These are phyloP conservation scores for Drosophila rellima DNA, from an alignment of 2,888 invertebrate species.

Conservation along the genomic window DNA sequence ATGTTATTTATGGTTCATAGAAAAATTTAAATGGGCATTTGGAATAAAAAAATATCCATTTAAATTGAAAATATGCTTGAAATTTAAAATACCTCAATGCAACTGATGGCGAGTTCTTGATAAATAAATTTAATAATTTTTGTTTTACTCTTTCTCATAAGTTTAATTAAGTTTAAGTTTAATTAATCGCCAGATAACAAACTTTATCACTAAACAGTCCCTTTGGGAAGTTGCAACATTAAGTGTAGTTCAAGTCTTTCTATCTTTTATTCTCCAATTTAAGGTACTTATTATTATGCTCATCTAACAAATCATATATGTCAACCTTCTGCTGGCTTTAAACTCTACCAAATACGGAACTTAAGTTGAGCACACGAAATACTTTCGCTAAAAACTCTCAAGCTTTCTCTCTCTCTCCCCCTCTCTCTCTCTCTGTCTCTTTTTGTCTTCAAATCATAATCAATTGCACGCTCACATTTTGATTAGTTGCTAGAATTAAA, in stretches of 20 bases:
- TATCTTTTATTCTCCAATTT: not conserved
- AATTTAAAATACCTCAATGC: not conserved
- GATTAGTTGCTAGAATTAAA: slow-evolving; percentile 38
- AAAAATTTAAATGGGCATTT: not conserved
- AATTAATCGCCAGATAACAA: not conserved
- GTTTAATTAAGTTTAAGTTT: too few species aligned
- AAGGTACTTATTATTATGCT: too few species aligned
- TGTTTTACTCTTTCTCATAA: not conserved
- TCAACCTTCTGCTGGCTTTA: not conserved
- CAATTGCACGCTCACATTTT: slow-evolving; percentile 25
- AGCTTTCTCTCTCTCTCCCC: too few species aligned
- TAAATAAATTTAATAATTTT: not conserved
- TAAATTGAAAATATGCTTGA: not conserved
- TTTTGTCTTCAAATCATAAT: slow-evolving; percentile 6
- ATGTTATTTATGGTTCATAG: not conserved
- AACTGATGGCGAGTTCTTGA: not conserved
- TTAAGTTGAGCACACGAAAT: not conserved
- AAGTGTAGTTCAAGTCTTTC: not conserved
- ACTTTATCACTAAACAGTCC: not conserved
- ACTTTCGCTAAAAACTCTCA: not conserved
- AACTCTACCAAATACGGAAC: not conserved
- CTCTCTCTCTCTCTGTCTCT: too few species aligned
- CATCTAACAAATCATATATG: not conserved
- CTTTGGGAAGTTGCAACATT: not conserved
- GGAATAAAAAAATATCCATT: not conserved